Conservation (phyloP, 2,888 invertebrate genomes). For the Dendrolimus houi region DNA sequence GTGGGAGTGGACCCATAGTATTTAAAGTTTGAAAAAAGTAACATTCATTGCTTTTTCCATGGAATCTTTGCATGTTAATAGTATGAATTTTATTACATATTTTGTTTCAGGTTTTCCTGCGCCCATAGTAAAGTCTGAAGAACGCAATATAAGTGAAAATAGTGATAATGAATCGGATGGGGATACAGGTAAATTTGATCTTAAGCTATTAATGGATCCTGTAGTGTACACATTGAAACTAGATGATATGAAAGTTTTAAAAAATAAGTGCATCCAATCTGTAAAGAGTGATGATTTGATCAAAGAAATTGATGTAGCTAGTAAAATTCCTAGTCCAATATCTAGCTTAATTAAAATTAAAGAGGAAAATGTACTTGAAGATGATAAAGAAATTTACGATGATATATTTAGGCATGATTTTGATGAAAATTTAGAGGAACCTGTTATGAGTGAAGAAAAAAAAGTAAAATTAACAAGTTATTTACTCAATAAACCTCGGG, state of each 20-base stretch:
- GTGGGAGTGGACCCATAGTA: too few relatives aligned
- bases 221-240: conserved; percentile 48
- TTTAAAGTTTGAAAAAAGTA: too few relatives aligned
- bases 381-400: conserved; percentile 8
- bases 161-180: conserved; percentile 5
- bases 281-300: conserved; percentile 30
- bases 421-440: conserved; percentile 1
- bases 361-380: conserved; percentile 4
- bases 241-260: conserved; percentile 43
- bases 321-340: conserved; percentile 33
- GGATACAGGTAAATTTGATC: conserved; percentile 35
- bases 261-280: conserved; percentile 18
- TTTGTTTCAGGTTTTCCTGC: too few relatives aligned
- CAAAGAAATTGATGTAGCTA: conserved; percentile 35
- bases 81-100: too few relatives aligned
- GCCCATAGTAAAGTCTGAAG: background rate
- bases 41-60: too few relatives aligned
- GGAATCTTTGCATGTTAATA: too few relatives aligned
- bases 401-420: background rate
- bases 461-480: conserved; percentile 39
- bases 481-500: conserved; percentile 48
- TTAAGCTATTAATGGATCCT: conserved; percentile 51
- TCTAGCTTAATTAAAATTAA: conserved; percentile 13
- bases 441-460: conserved; percentile 15
- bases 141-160: conserved; percentile 6